Evolutionary conservation across 2,797 vertebrate genomes (phyloP).

Genomic region (Masticophis lateralis): DNA sequence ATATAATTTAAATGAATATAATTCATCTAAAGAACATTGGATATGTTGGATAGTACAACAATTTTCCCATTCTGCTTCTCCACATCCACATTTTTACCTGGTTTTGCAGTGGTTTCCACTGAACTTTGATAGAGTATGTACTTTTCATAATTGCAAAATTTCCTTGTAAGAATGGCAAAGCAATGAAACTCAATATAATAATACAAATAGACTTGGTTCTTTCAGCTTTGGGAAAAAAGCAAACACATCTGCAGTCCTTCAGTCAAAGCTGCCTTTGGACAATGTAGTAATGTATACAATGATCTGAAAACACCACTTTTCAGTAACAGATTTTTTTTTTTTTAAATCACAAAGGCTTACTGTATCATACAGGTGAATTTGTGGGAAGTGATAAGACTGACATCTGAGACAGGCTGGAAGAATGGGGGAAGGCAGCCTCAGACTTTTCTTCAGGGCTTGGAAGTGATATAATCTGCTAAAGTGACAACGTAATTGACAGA

Average conservation of each 20-base stretch:
- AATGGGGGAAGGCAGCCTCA: neutral
- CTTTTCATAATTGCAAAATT: neutral
- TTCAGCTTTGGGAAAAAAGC: neutral
- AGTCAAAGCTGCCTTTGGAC: neutral
- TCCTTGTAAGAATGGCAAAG: neutral
- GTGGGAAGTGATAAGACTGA: neutral
- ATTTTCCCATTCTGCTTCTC: neutral
- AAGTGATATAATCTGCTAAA: neutral
- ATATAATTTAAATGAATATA: neutral
- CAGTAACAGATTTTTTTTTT: neutral
- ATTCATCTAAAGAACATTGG: neutral
- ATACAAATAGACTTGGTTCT: neutral
- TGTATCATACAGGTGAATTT: neutral
- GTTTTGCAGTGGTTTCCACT: neutral
- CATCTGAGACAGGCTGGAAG: neutral
- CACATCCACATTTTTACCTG: neutral
- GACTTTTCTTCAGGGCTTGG: neutral
- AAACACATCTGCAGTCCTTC: neutral
- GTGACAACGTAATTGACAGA: neutral
- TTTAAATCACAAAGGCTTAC: neutral
- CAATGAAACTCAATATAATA: neutral
- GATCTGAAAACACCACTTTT: neutral
- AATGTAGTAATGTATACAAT: neutral
- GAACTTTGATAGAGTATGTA: neutral
- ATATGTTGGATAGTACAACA: neutral